These are phyloP conservation scores for Panulirus ornatus DNA, from an alignment of 1,140 invertebrate genomes.

Conservation along the genomic window DNA sequence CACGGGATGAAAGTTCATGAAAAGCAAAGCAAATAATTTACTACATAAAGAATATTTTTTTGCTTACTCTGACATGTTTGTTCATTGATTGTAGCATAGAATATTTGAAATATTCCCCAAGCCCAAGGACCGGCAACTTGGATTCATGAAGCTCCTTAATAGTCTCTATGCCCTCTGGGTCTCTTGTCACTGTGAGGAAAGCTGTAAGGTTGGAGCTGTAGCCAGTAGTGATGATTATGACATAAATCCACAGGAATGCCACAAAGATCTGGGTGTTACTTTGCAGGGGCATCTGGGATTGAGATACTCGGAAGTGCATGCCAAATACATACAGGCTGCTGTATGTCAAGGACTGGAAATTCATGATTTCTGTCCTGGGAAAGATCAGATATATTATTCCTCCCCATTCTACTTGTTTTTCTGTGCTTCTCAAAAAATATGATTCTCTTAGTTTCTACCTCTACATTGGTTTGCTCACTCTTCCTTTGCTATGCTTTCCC, in stretches of 20 bases:
- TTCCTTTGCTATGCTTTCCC: no score
- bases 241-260: conserved; percentile 21
- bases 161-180: neutral
- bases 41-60: neutral
- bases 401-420: no score
- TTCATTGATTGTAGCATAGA: conserved; percentile 17
- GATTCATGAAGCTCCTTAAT: conserved; percentile 28
- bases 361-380: no score
- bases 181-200: conserved; percentile 26
- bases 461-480: no score
- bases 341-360: neutral
- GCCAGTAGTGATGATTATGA: conserved; percentile 26
- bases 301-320: neutral
- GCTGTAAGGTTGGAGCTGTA: conserved; percentile 38
- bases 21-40: no score
- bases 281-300: neutral
- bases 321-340: conserved; percentile 1
- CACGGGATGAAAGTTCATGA: no score
- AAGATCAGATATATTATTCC: no score
- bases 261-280: neutral
- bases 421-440: no score
- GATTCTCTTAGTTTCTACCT: no score
- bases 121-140: neutral
- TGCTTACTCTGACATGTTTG: conserved; percentile 2
- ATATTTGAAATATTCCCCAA: conserved; percentile 22